phyloP scores from a whole-genome alignment of 1,140 invertebrate species.

The Diploscapter pachys region DNA sequence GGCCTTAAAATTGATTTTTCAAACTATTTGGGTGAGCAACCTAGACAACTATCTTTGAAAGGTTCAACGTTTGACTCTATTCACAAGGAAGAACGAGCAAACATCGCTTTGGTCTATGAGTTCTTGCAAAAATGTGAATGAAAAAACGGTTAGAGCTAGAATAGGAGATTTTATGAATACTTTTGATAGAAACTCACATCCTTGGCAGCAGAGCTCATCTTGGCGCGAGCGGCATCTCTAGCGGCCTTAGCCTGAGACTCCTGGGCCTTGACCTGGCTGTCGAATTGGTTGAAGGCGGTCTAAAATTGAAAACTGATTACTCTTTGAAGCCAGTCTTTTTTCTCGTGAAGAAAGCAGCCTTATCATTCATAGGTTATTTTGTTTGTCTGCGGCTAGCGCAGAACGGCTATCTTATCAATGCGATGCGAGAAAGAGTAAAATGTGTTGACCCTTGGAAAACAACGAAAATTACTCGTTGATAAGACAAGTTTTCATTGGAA shows the following conservation, averaged over 20 bases:
- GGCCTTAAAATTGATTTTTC: conserved; percentile 15
- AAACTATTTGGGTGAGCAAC: neutral
- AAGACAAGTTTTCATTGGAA: too few species aligned
- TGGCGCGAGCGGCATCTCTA: conserved; percentile 42
- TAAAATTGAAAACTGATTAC: conserved; percentile 26
- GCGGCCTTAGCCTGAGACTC: conserved; percentile 43
- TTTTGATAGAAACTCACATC: conserved; percentile 19
- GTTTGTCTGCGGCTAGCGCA: conserved; percentile 15
- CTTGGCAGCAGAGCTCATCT: conserved; percentile 47
- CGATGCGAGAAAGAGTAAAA: too few species aligned
- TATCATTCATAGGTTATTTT: neutral
- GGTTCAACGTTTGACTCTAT: neutral
- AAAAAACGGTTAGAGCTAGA: too few species aligned
- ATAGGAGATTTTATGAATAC: neutral
- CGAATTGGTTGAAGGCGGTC: conserved; percentile 43
- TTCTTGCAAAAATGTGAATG: neutral
- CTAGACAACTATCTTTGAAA: neutral
- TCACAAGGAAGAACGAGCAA: neutral
- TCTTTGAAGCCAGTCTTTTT: neutral
- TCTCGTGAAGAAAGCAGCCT: neutral
- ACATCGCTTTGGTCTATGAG: neutral
- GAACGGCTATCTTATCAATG: neutral
- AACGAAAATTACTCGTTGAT: too few species aligned
- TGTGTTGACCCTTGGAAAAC: too few species aligned
- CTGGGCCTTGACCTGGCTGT: conserved; percentile 41